phyloP scores from a whole-genome alignment of 2,888 invertebrate species.

The Nineta flava region DNA sequence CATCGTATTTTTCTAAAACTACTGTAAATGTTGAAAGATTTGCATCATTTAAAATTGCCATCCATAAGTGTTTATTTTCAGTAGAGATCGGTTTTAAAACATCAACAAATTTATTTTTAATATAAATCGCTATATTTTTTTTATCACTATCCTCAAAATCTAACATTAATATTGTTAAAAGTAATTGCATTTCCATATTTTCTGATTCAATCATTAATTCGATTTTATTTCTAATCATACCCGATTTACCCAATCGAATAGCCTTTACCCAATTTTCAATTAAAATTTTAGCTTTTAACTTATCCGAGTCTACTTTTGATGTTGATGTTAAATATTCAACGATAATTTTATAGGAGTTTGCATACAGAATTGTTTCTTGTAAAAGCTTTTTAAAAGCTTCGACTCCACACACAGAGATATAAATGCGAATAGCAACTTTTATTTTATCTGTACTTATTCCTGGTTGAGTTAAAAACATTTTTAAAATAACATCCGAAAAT shows the following conservation, averaged over 20 bases:
- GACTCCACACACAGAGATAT: slow-evolving; percentile 25
- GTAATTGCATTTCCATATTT: slow-evolving; percentile 21
- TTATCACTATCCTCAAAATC: slow-evolving; percentile 12
- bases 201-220: slow-evolving; percentile 22
- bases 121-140: slow-evolving; percentile 16
- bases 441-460: slow-evolving; percentile 20
- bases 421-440: slow-evolving; percentile 30
- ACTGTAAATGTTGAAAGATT: slow-evolving; percentile 17
- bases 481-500: slow-evolving; percentile 31
- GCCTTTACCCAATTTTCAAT: slow-evolving; percentile 19
- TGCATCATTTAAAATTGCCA: slow-evolving; percentile 20
- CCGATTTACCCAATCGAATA: slow-evolving; percentile 18
- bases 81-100: slow-evolving; percentile 23
- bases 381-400: slow-evolving; percentile 27
- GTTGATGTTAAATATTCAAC: slow-evolving; percentile 17
- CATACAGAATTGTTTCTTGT: slow-evolving; percentile 18
- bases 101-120: slow-evolving; percentile 19
- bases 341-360: slow-evolving; percentile 19
- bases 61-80: slow-evolving; percentile 25
- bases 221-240: slow-evolving; percentile 18
- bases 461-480: slow-evolving; percentile 25
- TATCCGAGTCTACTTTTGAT: slow-evolving; percentile 9
- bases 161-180: slow-evolving; percentile 20
- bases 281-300: slow-evolving; percentile 19
- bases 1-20: not conserved